Conservation (phyloP, 2,113 vertebrate species). For the Amphiprion ocellaris region DNA sequence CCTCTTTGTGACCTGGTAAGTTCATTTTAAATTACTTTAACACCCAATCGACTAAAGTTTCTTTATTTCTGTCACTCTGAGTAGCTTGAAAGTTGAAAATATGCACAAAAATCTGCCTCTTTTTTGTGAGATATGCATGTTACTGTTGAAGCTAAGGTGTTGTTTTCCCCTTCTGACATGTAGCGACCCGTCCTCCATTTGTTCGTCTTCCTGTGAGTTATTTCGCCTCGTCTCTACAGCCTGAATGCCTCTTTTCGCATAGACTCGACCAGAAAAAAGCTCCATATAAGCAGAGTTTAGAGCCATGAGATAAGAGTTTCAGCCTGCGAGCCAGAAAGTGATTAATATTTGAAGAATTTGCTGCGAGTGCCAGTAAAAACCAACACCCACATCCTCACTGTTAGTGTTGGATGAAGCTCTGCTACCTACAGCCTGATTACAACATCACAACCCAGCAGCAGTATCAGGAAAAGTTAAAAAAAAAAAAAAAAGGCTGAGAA, state of each 20-base stretch:
- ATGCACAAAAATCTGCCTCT: neutral
- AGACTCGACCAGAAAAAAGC: neutral
- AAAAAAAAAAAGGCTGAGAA: too few relatives aligned
- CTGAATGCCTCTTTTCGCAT: neutral
- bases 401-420: conserved; percentile 7
- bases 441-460: neutral
- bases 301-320: conserved; percentile 20
- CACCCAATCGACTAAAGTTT: neutral
- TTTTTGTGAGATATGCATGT: neutral
- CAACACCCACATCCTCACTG: conserved; percentile 65
- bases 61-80: too few relatives aligned
- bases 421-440: neutral
- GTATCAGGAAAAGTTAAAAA: neutral
- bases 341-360: conserved; percentile 56
- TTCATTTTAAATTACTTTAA: neutral
- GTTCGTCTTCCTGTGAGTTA: neutral
- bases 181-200: neutral
- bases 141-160: neutral
- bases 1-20: conserved; percentile 42
- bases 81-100: too few relatives aligned
- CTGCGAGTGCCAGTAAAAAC: conserved; percentile 57
- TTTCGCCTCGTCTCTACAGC: neutral
- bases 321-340: conserved; percentile 19
- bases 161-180: neutral
- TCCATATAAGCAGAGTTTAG: neutral